Conservation (phyloP, 2,113 vertebrate species). For the Macaca mulatta region DNA sequence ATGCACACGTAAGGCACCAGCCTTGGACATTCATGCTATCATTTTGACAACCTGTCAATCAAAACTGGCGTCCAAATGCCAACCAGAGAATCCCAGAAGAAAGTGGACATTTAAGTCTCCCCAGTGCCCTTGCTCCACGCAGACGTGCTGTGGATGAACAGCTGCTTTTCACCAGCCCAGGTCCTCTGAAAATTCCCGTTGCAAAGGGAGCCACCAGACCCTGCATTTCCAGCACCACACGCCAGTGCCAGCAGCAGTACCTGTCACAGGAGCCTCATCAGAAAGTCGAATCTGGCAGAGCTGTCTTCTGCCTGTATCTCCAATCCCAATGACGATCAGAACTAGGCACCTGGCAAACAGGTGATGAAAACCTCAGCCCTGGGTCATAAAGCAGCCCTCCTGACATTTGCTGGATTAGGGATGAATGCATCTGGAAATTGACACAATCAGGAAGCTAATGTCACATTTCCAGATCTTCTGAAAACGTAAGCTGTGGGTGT, state of each 20-base stretch:
- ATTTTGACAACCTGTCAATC: background rate
- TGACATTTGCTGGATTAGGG: background rate
- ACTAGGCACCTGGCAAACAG: background rate
- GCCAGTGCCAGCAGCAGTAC: background rate
- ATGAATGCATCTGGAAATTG: background rate
- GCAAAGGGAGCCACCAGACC: background rate
- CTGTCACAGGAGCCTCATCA: background rate
- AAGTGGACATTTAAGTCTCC: background rate
- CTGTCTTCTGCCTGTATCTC: background rate
- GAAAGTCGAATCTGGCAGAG: background rate
- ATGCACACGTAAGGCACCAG: background rate
- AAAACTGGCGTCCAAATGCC: background rate
- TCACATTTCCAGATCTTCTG: background rate
- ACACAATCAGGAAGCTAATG: background rate
- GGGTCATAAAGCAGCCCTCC: background rate
- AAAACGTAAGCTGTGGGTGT: background rate
- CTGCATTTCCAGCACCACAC: background rate
- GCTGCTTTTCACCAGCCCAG: background rate
- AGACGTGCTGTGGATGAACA: background rate
- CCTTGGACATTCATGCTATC: background rate
- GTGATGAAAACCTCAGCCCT: background rate
- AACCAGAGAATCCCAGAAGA: background rate
- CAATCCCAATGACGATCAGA: background rate
- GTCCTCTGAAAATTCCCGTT: background rate
- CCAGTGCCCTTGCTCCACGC: background rate